phyloP scores from a whole-genome alignment of 2,113 vertebrate species.

The Paramisgurnus dabryanus region DNA sequence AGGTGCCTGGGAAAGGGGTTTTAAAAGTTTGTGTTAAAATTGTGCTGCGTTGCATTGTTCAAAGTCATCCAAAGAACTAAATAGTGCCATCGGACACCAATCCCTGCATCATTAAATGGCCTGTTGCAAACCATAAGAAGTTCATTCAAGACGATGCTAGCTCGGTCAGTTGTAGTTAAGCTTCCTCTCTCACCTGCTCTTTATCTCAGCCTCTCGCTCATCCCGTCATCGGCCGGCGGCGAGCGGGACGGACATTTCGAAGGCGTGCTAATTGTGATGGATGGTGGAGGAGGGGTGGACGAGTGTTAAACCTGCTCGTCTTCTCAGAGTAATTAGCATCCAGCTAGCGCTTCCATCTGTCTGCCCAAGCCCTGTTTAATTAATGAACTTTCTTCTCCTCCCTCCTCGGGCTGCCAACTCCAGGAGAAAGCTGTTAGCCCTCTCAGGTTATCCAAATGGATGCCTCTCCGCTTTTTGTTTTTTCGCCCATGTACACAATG shows the following conservation, averaged over 20 bases:
- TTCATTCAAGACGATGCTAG: neutral
- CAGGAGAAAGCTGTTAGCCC: slow-evolving; percentile 81
- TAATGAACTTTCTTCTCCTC: slow-evolving; percentile 90
- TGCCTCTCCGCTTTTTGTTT: slow-evolving; percentile 69
- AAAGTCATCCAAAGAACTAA: too few relatives aligned
- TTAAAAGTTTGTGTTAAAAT: too few relatives aligned
- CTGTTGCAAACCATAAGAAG: neutral
- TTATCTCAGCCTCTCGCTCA: slow-evolving; percentile 5
- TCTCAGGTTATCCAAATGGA: slow-evolving; percentile 85
- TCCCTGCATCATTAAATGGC: too few relatives aligned
- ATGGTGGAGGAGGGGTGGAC: slow-evolving; percentile 68
- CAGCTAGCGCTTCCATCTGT: slow-evolving; percentile 96
- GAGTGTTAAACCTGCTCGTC: slow-evolving; percentile 77
- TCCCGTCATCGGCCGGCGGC: slow-evolving; percentile 1
- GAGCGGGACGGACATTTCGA: slow-evolving; percentile 42
- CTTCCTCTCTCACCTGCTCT: neutral
- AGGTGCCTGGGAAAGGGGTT: too few relatives aligned
- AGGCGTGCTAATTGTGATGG: slow-evolving; percentile 62
- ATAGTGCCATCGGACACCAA: too few relatives aligned
- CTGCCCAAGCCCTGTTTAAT: slow-evolving; percentile 90
- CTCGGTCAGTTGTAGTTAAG: neutral
- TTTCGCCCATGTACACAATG: slow-evolving; percentile 63
- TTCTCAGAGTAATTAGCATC: slow-evolving; percentile 89
- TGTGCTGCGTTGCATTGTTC: too few relatives aligned
- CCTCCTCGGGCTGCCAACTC: slow-evolving; percentile 65